Percentiles rank a stretch among this genome's conserved stretches.
Conservation (phyloP, 2,888 invertebrate genomes). For the Polia nebulosa region DNA sequence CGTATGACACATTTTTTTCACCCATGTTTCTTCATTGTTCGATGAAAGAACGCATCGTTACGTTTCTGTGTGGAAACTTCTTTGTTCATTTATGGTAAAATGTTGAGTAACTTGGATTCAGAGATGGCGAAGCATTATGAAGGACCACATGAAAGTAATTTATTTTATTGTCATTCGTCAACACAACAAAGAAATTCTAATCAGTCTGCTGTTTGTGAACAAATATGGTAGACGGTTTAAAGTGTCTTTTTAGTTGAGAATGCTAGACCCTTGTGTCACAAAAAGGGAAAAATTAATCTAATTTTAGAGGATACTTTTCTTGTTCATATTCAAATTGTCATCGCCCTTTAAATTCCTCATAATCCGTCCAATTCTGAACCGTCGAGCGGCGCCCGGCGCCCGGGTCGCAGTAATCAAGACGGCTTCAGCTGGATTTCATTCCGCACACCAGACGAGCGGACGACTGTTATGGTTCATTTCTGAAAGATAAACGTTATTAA, state of each 20-base stretch:
- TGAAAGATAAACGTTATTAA: constrained; percentile 69
- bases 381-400: constrained; percentile 81
- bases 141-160: constrained; percentile 64
- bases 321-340: constrained; percentile 90
- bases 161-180: constrained; percentile 71
- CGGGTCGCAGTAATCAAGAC: constrained; percentile 88
- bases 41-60: constrained; percentile 17
- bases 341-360: constrained; percentile 90
- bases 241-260: constrained; percentile 66
- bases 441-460: constrained; percentile 80
- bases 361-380: constrained; percentile 90
- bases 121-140: constrained; percentile 50
- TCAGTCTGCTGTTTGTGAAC: constrained; percentile 69
- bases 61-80: constrained; percentile 28
- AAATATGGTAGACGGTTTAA: constrained; percentile 62
- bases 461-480: constrained; percentile 76
- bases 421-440: constrained; percentile 88
- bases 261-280: constrained; percentile 63
- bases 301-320: constrained; percentile 84
- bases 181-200: constrained; percentile 78
- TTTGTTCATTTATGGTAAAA: constrained; percentile 55
- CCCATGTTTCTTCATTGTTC: constrained; percentile 25
- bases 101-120: constrained; percentile 28
- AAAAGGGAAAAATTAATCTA: constrained; percentile 78
- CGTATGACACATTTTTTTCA: constrained; percentile 15